phyloP scores from a whole-genome alignment of 2,797 vertebrate species.

The Pipistrellus pygmaeus region DNA sequence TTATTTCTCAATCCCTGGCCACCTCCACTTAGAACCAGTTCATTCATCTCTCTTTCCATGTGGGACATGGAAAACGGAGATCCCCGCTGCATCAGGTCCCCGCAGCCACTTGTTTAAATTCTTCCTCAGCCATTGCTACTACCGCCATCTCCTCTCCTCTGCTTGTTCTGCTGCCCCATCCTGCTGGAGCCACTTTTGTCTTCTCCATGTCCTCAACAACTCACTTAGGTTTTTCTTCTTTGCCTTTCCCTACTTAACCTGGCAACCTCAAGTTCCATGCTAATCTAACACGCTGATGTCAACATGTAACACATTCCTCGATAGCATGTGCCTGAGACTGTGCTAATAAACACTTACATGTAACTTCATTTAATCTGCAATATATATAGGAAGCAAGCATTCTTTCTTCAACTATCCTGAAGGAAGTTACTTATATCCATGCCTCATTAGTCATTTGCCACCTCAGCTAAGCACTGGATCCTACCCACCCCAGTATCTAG shows the following conservation, averaged over 20 bases:
- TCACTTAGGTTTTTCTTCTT: slow-evolving; percentile 3
- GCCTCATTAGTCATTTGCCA: not conserved
- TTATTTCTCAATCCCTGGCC: too few species aligned
- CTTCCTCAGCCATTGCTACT: not conserved
- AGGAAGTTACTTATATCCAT: not conserved
- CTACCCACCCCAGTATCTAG: not conserved
- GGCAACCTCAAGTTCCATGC: not conserved
- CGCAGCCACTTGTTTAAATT: not conserved
- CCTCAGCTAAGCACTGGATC: not conserved
- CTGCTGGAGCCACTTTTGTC: not conserved
- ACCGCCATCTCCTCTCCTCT: not conserved
- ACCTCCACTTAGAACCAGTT: too few species aligned
- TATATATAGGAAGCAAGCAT: not conserved
- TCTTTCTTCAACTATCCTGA: not conserved
- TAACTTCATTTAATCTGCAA: not conserved
- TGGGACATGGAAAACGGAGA: too few species aligned
- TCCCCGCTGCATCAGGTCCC: too few species aligned
- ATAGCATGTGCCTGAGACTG: not conserved
- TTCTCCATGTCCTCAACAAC: not conserved
- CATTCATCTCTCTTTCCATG: too few species aligned
- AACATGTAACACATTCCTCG: not conserved
- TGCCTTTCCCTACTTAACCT: not conserved
- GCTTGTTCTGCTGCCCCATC: not conserved
- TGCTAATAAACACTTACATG: not conserved
- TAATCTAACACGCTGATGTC: not conserved